These are phyloP conservation scores for Eupsilia transversa DNA, from an alignment of 2,888 invertebrate genomes.

Conservation along the genomic window DNA sequence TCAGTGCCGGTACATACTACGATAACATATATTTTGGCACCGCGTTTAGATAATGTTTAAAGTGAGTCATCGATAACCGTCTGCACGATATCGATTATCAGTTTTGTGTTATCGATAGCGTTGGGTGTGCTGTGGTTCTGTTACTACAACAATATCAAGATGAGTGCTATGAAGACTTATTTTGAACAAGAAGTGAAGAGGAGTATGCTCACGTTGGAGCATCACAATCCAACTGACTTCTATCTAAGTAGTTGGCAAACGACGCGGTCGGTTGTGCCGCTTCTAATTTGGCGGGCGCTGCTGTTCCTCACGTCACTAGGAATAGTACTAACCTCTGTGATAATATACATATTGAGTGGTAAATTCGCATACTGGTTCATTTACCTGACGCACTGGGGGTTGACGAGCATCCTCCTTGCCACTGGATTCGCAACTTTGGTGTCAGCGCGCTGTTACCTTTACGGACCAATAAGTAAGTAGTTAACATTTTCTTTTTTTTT, in stretches of 20 bases:
- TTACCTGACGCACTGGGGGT: slow-evolving; percentile 90
- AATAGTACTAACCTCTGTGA: slow-evolving; percentile 80
- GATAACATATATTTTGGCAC: slow-evolving; percentile 72
- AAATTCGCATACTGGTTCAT: slow-evolving; percentile 85
- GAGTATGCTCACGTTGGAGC: slow-evolving; percentile 80
- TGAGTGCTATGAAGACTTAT: slow-evolving; percentile 83
- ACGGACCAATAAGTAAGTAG: slow-evolving; percentile 86
- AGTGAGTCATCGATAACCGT: slow-evolving; percentile 68
- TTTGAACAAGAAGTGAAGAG: slow-evolving; percentile 80
- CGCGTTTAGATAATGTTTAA: slow-evolving; percentile 67
- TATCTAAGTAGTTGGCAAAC: slow-evolving; percentile 86
- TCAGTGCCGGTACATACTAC: slow-evolving; percentile 41
- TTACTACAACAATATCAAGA: slow-evolving; percentile 68
- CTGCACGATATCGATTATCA: slow-evolving; percentile 65
- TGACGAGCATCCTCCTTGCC: slow-evolving; percentile 77
- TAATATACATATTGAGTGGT: slow-evolving; percentile 76
- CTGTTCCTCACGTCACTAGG: slow-evolving; percentile 80
- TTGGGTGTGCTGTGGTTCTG: slow-evolving; percentile 62
- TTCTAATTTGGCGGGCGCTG: slow-evolving; percentile 81
- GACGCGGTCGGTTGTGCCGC: slow-evolving; percentile 82
- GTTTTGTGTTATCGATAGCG: slow-evolving; percentile 67
- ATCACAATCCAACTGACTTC: slow-evolving; percentile 82
- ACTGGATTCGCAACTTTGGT: slow-evolving; percentile 81
- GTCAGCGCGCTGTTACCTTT: slow-evolving; percentile 81
- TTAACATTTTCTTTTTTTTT: neutral